These are phyloP conservation scores for Bujurquina vittata DNA, from an alignment of 2,113 vertebrate species.

Conservation along the genomic window DNA sequence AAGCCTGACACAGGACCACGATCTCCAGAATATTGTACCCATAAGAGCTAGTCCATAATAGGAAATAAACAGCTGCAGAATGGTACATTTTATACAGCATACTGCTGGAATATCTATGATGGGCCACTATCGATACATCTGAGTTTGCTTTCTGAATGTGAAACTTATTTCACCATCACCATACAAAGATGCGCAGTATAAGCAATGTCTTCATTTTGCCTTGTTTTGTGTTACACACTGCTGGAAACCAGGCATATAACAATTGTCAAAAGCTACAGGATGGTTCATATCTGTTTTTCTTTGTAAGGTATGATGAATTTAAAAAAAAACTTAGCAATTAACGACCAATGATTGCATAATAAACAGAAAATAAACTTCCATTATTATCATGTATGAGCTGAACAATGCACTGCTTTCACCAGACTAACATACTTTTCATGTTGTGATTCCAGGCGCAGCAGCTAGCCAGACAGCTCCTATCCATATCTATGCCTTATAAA, in stretches of 20 bases:
- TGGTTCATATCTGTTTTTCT: neutral
- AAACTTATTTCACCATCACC: neutral
- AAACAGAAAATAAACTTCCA: neutral
- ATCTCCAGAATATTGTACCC: neutral
- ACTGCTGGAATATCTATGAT: neutral
- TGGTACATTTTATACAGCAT: neutral
- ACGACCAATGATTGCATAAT: neutral
- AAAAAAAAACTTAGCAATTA: neutral
- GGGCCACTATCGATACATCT: neutral
- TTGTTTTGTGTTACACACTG: too few species aligned
- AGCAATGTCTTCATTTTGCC: neutral
- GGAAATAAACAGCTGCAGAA: neutral
- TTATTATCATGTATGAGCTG: neutral
- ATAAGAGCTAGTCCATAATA: too few species aligned
- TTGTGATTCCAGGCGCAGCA: neutral
- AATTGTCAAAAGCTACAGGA: neutral
- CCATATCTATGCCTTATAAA: neutral
- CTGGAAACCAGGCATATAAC: neutral
- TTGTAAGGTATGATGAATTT: neutral
- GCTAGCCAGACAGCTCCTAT: neutral
- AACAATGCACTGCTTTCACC: neutral
- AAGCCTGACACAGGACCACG: constrained; percentile 4
- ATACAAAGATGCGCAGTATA: neutral
- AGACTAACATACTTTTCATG: rapidly evolving
- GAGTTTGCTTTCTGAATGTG: neutral